phyloP scores from a whole-genome alignment of 2,888 invertebrate species.

The Noctua pronuba region DNA sequence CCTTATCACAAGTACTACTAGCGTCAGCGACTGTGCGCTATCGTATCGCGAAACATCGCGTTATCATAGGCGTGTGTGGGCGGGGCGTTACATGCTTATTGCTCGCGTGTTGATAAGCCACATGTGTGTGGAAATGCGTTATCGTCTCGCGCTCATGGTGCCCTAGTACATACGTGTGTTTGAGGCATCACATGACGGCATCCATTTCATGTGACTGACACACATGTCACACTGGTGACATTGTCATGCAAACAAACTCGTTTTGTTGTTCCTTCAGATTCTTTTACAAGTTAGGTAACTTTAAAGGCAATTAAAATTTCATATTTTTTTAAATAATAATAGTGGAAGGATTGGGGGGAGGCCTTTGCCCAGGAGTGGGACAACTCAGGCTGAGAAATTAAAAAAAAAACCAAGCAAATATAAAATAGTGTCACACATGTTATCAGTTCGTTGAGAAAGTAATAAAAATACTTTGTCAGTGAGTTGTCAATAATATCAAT shows the following conservation, averaged over 20 bases:
- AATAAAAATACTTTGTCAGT: too few relatives aligned
- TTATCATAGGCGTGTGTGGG: slow-evolving; percentile 49
- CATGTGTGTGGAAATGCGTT: slow-evolving; percentile 63
- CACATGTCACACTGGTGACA: slow-evolving; percentile 61
- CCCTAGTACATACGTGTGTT: slow-evolving; percentile 81
- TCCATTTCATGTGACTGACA: slow-evolving; percentile 77
- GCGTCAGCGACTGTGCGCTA: slow-evolving; percentile 11
- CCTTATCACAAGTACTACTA: neutral
- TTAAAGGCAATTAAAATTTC: too few relatives aligned
- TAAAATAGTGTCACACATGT: too few relatives aligned
- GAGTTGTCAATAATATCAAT: too few relatives aligned
- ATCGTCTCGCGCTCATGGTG: slow-evolving; percentile 69
- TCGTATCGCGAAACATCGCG: slow-evolving; percentile 37
- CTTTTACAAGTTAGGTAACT: too few relatives aligned
- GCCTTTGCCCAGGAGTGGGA: too few relatives aligned
- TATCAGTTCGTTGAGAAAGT: too few relatives aligned
- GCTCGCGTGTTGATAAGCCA: slow-evolving; percentile 57
- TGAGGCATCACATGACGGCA: slow-evolving; percentile 81
- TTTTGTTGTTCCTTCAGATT: slow-evolving; percentile 49
- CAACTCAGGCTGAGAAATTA: too few relatives aligned
- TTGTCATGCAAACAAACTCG: slow-evolving; percentile 46
- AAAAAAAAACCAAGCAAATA: too few relatives aligned
- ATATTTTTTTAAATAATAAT: too few relatives aligned
- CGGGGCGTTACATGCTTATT: slow-evolving; percentile 45
- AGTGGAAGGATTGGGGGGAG: too few relatives aligned